Evolutionary conservation across 1,140 invertebrate genomes (phyloP).

Genomic region (Cotesia chilonis): DNA sequence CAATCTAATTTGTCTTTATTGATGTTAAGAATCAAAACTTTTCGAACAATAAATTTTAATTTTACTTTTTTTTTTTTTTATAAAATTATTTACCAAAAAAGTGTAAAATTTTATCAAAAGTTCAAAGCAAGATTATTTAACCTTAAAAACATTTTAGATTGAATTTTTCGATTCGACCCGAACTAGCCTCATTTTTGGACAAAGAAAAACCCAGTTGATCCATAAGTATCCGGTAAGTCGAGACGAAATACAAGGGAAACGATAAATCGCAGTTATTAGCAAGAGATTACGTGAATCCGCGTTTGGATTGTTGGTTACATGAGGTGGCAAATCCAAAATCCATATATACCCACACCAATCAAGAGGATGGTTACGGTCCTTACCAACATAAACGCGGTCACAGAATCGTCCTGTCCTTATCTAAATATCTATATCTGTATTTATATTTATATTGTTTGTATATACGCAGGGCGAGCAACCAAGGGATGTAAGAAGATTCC

Average conservation of each 20-base stretch:
- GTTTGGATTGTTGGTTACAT: slow-evolving; percentile 48
- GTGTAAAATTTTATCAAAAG: too few relatives aligned
- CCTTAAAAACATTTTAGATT: too few relatives aligned
- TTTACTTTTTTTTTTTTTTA: too few relatives aligned
- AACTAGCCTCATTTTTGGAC: background rate
- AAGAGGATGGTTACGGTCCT: background rate
- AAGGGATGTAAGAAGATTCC: slow-evolving; percentile 64
- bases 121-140: too few relatives aligned
- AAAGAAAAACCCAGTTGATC: background rate
- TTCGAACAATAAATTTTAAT: too few relatives aligned
- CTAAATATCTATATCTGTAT: slow-evolving; percentile 6
- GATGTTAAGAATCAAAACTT: too few relatives aligned
- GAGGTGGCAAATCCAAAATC: slow-evolving; percentile 61
- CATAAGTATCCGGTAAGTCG: slow-evolving; percentile 36
- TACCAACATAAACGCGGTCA: slow-evolving; percentile 22
- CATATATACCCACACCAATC: slow-evolving; percentile 48
- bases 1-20: too few relatives aligned
- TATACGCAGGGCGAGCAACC: slow-evolving; percentile 28
- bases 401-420: background rate
- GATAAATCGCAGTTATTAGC: slow-evolving; percentile 66
- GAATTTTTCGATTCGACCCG: too few relatives aligned
- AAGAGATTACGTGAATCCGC: slow-evolving; percentile 61
- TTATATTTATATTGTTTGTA: background rate
- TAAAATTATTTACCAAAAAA: too few relatives aligned
- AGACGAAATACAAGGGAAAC: slow-evolving; percentile 40